Evolutionary conservation across 2,888 invertebrate species (phyloP).

Genomic region (Limnephilus auricula): DNA sequence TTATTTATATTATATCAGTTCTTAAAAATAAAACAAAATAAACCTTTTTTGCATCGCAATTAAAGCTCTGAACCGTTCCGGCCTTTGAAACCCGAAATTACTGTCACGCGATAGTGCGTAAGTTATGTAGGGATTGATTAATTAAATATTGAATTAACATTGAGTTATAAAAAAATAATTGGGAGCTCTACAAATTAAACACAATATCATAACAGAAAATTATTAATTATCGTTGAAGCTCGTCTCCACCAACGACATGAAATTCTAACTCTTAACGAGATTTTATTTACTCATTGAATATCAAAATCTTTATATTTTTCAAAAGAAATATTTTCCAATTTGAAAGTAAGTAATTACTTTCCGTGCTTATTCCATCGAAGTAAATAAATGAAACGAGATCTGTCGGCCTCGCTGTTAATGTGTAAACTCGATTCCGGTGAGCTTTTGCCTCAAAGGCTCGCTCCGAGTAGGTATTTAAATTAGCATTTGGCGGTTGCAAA

Average conservation of each 20-base stretch:
- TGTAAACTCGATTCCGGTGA: constrained; percentile 38
- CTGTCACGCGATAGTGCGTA: not conserved
- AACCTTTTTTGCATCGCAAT: not conserved
- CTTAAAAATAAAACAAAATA: no score
- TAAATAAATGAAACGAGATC: constrained; percentile 51
- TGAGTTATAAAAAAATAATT: not conserved
- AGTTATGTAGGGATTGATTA: not conserved
- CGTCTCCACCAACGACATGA: not conserved
- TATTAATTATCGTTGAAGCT: not conserved
- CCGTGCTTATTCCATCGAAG: constrained; percentile 45
- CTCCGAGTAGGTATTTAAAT: constrained; percentile 56
- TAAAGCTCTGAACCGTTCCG: not conserved
- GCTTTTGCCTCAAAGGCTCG: constrained; percentile 52
- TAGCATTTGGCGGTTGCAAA: constrained; percentile 60
- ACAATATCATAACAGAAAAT: not conserved
- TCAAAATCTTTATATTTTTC: not conserved
- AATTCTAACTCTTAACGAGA: not conserved
- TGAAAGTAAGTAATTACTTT: constrained; percentile 47
- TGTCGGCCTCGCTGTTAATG: constrained; percentile 25
- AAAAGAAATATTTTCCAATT: constrained; percentile 30
- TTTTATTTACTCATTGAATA: constrained; percentile 5
- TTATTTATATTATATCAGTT: no score
- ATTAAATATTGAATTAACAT: not conserved
- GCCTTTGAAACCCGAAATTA: not conserved
- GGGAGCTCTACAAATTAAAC: not conserved